Evolutionary conservation across 2,113 vertebrate genomes (phyloP).

Genomic region (Calidris pugnax): DNA sequence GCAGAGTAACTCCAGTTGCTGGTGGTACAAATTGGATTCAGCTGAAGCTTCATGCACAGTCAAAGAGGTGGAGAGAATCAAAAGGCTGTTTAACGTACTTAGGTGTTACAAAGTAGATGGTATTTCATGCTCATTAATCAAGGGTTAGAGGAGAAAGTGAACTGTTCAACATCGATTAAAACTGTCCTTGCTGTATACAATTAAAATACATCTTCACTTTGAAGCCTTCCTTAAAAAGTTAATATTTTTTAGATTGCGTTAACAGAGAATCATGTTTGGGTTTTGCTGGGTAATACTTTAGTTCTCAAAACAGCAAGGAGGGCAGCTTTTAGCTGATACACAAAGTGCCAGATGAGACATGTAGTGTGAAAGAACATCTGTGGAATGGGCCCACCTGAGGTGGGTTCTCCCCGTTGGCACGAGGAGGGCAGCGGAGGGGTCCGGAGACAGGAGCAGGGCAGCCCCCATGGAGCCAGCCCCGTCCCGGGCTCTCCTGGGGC

Average conservation of each 20-base stretch:
- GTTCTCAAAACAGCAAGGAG: neutral
- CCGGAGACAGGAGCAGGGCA: too few relatives aligned
- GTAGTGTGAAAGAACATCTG: neutral
- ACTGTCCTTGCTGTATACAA: neutral
- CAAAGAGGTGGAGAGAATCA: neutral
- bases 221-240: neutral
- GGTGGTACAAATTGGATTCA: neutral
- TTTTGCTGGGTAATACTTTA: neutral
- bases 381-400: neutral
- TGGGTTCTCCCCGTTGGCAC: neutral
- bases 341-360: neutral
- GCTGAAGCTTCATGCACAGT: neutral
- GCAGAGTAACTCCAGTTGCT: neutral
- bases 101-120: neutral
- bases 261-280: neutral
- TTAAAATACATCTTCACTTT: neutral
- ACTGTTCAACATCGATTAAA: neutral
- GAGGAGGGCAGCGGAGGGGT: too few relatives aligned
- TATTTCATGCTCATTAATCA: constrained; percentile 3
- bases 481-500: too few relatives aligned
- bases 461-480: too few relatives aligned
- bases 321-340: neutral
- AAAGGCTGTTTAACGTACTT: neutral
- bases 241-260: neutral
- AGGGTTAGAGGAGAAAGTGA: neutral